Conservation (phyloP, 1,140 invertebrate genomes). For the Helicoverpa armigera region DNA sequence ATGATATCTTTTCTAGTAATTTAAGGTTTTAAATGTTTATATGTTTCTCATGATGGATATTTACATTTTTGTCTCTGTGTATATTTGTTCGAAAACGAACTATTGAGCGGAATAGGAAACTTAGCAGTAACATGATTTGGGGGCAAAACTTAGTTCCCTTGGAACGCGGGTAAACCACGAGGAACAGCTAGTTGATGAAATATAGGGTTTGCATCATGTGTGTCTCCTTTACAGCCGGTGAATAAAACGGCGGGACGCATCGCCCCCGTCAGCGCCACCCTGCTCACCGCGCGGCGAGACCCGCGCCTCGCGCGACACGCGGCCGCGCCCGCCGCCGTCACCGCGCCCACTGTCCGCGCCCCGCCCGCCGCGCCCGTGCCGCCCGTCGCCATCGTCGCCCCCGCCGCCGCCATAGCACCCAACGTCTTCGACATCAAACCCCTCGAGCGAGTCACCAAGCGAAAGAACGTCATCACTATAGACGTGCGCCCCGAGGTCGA, state of each 20-base stretch:
- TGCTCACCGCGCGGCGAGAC: conserved; percentile 85
- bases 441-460: conserved; percentile 76
- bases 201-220: background rate
- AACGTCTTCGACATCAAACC: conserved; percentile 81
- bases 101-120: too few relatives aligned
- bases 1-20: too few relatives aligned
- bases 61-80: too few relatives aligned
- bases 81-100: too few relatives aligned
- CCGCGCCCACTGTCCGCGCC: conserved; percentile 38
- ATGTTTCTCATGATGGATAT: too few relatives aligned
- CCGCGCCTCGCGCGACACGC: conserved; percentile 65
- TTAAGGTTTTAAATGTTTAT: too few relatives aligned
- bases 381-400: conserved; percentile 38
- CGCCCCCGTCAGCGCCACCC: conserved; percentile 89
- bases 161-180: too few relatives aligned
- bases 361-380: conserved; percentile 24
- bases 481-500: conserved; percentile 66
- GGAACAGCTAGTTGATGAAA: background rate
- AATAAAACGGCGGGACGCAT: conserved; percentile 85
- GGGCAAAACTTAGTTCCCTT: too few relatives aligned
- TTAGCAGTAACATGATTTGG: too few relatives aligned
- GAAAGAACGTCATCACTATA: conserved; percentile 81
- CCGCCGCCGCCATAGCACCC: conserved; percentile 65
- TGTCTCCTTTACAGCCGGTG: conserved; percentile 68
- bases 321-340: conserved; percentile 4